phyloP scores from a whole-genome alignment of 2,888 invertebrate species.

The Eulithis prunata region DNA sequence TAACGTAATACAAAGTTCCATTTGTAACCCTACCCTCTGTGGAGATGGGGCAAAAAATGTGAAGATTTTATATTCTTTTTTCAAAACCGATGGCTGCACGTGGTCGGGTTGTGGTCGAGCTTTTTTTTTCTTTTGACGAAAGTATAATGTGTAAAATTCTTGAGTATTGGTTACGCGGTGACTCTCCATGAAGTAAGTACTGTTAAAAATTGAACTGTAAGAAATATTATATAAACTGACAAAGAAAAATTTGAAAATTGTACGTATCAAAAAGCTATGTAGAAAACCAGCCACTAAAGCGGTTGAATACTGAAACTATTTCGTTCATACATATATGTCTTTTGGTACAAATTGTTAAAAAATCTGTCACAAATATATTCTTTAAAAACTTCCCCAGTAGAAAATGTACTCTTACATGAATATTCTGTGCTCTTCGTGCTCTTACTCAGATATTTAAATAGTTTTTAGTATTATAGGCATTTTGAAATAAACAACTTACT shows the following conservation, averaged over 20 bases:
- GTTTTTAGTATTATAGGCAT: too few species aligned
- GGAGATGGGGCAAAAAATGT: slow-evolving; percentile 72
- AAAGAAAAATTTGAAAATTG: not conserved
- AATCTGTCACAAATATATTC: too few species aligned
- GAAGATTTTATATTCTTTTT: slow-evolving; percentile 67
- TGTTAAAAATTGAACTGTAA: not conserved
- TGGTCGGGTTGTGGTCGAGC: slow-evolving; percentile 79
- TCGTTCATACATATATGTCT: too few species aligned
- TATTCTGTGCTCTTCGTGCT: too few species aligned
- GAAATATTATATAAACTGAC: not conserved
- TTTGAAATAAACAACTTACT: too few species aligned
- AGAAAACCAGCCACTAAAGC: too few species aligned
- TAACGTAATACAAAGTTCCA: slow-evolving; percentile 71
- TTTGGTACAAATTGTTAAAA: too few species aligned
- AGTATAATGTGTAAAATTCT: slow-evolving; percentile 79
- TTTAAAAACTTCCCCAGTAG: too few species aligned
- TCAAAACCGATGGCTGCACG: slow-evolving; percentile 73
- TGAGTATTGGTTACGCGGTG: slow-evolving; percentile 65
- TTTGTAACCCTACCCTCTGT: slow-evolving; percentile 77
- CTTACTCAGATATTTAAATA: too few species aligned
- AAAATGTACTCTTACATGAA: too few species aligned
- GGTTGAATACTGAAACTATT: too few species aligned
- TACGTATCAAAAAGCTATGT: too few species aligned
- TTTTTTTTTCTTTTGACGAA: slow-evolving; percentile 68
- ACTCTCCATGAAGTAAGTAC: slow-evolving; percentile 8